Base-by-base conservation (phyloP, 2,797 vertebrate species). In the Pogonophryne albipinna region DNA sequence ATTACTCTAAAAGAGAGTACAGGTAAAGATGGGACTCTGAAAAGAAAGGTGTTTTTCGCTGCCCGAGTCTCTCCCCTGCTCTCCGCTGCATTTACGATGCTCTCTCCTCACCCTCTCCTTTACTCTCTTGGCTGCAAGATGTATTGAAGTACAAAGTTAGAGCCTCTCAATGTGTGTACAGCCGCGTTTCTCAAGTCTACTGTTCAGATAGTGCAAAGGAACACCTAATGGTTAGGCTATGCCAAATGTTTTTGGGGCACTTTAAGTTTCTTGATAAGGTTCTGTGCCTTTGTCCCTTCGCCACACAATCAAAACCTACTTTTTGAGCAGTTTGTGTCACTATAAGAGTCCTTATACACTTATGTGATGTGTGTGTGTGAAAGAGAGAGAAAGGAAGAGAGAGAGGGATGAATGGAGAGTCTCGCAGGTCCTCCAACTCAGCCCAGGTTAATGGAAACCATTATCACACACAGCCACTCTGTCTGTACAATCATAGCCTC, bases 361-460 rank as follows among this genome's bases (percentile, higher is more conserved):
- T 74, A 52, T 53, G 46, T 46, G 74, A 58, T 83, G 34, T 8
- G 34, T 38, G 34, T 66, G 66, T 70, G 59, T 68, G 55, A 80
- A 71, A 45, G 56, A 14, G 65, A 60, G 64, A 61, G 64, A 57
- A 47, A 49, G 57, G 76, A 82, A 68, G 79, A 64, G 79, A 78
- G 71, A 76, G 46, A 68, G 82, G 66, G 80, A 83, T 90, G 89
- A 88, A 92, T 86, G 85, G 76, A 88, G 82, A 89, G 91, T 92
- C 93, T 92, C 91, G 64, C 71, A 88, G 93, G 91, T 92, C 89
- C 82, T 83, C 76, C 86, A 86, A 76, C 92, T 90, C 88, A 89
- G 84, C 89, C 80, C 86, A 90, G 91, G 92, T 94, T 93, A 94
- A 94, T 94, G 93, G 93, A 94, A 93, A 92, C 89, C 89, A 93